These are phyloP conservation scores for Brachyptera putata DNA, from an alignment of 2,888 invertebrate species.

Conservation along the genomic window DNA sequence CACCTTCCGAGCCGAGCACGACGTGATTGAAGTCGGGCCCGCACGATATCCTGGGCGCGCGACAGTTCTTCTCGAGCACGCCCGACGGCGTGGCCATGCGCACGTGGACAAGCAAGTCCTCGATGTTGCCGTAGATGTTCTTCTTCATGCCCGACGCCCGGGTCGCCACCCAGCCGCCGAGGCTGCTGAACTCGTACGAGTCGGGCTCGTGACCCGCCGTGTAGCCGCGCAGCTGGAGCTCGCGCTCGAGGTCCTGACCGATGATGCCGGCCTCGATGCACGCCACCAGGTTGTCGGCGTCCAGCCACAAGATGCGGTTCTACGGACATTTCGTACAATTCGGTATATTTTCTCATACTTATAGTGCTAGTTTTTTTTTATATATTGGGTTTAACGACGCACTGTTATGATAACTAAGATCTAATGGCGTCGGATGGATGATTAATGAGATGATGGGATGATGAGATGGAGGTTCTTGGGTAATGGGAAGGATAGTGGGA, in stretches of 20 bases:
- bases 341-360: too few relatives aligned
- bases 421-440: too few relatives aligned
- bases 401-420: too few relatives aligned
- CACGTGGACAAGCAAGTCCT: conserved; percentile 87
- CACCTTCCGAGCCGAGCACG: conserved; percentile 86
- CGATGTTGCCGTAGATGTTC: conserved; percentile 96
- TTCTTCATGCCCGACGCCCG: conserved; percentile 99
- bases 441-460: too few relatives aligned
- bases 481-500: too few relatives aligned
- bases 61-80: conserved; percentile 74
- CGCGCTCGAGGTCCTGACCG: conserved; percentile 89
- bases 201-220: conserved; percentile 98
- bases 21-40: conserved; percentile 95
- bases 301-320: conserved; percentile 91
- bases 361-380: too few relatives aligned
- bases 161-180: conserved; percentile 98
- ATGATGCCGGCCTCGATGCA: conserved; percentile 88
- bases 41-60: conserved; percentile 85
- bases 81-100: conserved; percentile 83
- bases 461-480: too few relatives aligned
- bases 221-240: conserved; percentile 69
- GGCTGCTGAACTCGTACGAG: conserved; percentile 55
- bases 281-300: conserved; percentile 74
- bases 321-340: too few relatives aligned
- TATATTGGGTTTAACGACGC: too few relatives aligned